A percentile compares a stretch with the other conserved stretches of the same genome.
Evolutionary conservation across 2,113 vertebrate species (phyloP).

Genomic region (Anthoscopus minutus): DNA sequence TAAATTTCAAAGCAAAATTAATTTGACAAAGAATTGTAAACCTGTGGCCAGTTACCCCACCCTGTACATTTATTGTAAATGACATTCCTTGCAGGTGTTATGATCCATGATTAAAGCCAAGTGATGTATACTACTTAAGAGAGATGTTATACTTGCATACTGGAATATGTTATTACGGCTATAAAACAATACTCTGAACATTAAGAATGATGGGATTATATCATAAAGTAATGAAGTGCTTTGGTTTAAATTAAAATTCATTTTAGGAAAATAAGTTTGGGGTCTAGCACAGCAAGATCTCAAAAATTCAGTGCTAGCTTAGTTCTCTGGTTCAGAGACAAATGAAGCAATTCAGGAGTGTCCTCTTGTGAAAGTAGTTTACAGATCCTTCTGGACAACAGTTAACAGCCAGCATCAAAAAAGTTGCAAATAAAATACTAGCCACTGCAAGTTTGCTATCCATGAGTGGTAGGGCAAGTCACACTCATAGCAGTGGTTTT

Average conservation of each 20-base stretch:
- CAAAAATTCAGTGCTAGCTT: background rate
- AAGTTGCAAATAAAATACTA: background rate
- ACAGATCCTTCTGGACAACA: background rate
- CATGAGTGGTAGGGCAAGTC: background rate
- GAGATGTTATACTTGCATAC: background rate
- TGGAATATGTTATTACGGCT: background rate
- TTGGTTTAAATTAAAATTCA: background rate
- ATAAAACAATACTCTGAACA: background rate
- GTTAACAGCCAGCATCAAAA: background rate
- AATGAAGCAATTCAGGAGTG: background rate
- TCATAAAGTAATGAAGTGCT: background rate
- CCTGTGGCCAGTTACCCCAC: background rate
- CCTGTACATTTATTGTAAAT: background rate
- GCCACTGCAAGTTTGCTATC: background rate
- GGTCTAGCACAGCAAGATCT: background rate
- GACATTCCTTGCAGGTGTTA: background rate
- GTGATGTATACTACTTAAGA: background rate
- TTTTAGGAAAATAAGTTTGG: background rate
- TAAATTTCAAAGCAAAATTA: background rate
- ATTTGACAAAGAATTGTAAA: background rate
- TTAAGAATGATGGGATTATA: background rate
- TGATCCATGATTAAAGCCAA: conserved; percentile 5
- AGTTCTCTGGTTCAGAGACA: background rate
- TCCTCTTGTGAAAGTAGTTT: background rate
- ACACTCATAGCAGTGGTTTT: background rate